phyloP scores from a whole-genome alignment of 2,888 invertebrate species.

The Philopedon plagiatum region DNA sequence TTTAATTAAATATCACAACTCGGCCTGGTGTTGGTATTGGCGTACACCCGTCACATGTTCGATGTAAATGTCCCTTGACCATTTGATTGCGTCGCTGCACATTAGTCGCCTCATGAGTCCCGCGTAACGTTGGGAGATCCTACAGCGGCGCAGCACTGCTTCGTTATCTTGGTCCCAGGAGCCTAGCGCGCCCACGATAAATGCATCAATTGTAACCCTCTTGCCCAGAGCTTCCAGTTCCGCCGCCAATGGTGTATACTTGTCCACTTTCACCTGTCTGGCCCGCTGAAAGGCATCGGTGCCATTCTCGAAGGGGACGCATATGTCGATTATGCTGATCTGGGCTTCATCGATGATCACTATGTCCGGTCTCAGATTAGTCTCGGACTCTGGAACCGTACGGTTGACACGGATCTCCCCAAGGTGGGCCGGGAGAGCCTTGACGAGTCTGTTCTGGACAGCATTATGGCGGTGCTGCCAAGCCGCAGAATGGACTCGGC shows the following conservation, averaged over 20 bases:
- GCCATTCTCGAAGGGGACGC: conserved; percentile 40
- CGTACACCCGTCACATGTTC: too few species aligned
- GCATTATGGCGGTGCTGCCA: neutral
- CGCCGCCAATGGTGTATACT: conserved; percentile 1
- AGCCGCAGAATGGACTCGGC: conserved; percentile 40
- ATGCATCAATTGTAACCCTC: too few species aligned
- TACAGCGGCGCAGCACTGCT: too few species aligned
- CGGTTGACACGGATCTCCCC: neutral
- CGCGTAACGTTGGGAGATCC: too few species aligned
- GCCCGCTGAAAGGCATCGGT: neutral
- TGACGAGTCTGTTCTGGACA: neutral
- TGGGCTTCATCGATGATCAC: neutral
- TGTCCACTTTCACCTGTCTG: conserved; percentile 3
- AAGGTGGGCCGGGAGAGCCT: neutral
- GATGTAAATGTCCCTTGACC: neutral
- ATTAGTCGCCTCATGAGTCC: neutral
- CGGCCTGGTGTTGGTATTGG: too few species aligned
- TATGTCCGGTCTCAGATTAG: neutral
- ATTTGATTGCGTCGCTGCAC: neutral
- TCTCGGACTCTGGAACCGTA: neutral
- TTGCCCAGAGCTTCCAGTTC: conserved; percentile 6
- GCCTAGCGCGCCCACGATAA: too few species aligned
- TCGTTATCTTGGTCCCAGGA: too few species aligned
- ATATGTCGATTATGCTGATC: conserved; percentile 21
- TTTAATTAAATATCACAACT: too few species aligned